Base-by-base conservation (phyloP, 2,113 vertebrate genomes). In the Mesembrinibis cayennensis region DNA sequence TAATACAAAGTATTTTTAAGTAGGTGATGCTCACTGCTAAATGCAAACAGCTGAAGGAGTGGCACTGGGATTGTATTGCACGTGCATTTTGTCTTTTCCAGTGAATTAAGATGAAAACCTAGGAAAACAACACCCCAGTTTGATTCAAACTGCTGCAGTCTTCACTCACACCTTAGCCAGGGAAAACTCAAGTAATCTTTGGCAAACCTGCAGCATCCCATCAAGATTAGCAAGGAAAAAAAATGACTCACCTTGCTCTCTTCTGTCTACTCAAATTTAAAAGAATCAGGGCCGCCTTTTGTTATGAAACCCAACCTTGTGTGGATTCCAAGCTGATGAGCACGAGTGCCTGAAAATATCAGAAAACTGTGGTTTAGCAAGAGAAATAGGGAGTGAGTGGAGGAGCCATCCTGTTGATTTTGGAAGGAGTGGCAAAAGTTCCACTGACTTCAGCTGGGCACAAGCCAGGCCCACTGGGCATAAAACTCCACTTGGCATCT, bases 361-460 rank as follows among this genome's bases (percentile, higher is more conserved):
- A 93, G 49, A 96, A 94, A 95, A 88, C 45, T 66, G 73, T 52
- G 63, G 34, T 71, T 89, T 95, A 95, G 74, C 76, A 91, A 79
- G 45, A 93, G 63, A 93, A 94, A 90, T 40, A 82, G 16, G 44
- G 81, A 89, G 67, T n/a, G 55, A 95, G 42, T 2, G 1, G 77
- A 95, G 42, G 74, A 96, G 63, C 53, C 66, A 80, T 90, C 83
- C 81, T 93, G 89, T 91, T 97, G 78, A 69, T 90, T 94, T 93
- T 89, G 91, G 87, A 95, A 94, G 70, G 62, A 87, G 52, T 58
- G 58, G 89, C 66, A 81, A 29, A 96, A 94, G 83, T 94, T 95
- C 61, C 77, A 83, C 91, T 92, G 83, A 93, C 78, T 95, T 94
- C 89, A 96, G 78, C 62, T 91, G 82, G 90, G 80, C 44, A 97